Conservation (phyloP, 2,797 vertebrate genomes). For the Taeniopygia guttata region DNA sequence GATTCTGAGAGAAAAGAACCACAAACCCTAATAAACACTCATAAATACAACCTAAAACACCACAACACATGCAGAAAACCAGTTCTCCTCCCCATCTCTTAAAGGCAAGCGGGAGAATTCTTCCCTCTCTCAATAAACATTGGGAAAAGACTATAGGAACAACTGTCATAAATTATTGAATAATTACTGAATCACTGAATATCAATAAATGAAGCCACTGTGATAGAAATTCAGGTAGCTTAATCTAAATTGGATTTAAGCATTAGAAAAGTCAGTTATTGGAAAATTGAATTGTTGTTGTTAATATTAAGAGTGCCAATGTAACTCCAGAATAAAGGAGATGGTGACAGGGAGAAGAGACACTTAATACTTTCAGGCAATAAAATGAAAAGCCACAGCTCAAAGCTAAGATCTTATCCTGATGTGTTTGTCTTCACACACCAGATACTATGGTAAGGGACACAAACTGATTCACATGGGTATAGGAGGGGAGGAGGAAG, state of each 20-base stretch:
- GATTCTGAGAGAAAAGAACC: slow-evolving; percentile 82
- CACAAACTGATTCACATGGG: too few species aligned
- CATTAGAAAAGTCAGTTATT: not conserved
- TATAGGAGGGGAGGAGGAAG: not conserved
- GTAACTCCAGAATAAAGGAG: not conserved
- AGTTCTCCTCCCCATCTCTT: not conserved
- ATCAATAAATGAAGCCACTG: not conserved
- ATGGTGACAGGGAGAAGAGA: not conserved
- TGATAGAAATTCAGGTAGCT: not conserved
- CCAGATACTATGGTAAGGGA: fast-evolving
- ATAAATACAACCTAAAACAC: not conserved
- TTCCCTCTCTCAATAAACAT: not conserved
- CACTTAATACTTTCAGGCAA: not conserved
- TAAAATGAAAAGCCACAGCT: not conserved
- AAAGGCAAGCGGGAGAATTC: not conserved
- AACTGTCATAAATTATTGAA: not conserved
- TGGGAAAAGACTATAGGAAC: not conserved
- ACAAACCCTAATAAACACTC: not conserved
- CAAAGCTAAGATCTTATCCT: not conserved
- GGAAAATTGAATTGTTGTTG: not conserved
- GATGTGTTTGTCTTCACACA: not conserved
- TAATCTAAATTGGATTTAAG: not conserved
- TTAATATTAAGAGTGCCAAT: not conserved
- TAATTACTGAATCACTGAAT: not conserved
- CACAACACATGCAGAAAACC: not conserved